phyloP scores from a whole-genome alignment of 2,797 vertebrate species.

The Cossypha dichroa region DNA sequence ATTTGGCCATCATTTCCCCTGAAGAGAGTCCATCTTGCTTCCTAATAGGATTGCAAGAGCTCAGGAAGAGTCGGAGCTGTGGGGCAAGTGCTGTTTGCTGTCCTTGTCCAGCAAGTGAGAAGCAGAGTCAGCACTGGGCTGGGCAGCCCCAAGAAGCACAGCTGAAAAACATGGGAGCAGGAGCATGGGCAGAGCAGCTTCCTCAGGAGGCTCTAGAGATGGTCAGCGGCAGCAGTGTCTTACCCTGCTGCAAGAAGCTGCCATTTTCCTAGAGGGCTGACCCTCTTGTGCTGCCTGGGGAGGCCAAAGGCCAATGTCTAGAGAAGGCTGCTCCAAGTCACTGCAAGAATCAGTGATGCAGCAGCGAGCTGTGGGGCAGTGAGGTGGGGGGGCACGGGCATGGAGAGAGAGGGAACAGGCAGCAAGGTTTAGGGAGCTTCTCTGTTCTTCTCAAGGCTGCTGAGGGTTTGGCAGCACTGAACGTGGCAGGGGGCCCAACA shows the following conservation, averaged over 20 bases:
- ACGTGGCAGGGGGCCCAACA: not conserved
- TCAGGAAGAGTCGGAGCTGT: not conserved
- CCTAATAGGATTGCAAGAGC: not conserved
- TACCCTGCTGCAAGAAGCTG: not conserved
- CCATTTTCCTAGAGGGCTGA: fast-evolving
- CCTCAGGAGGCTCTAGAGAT: not conserved
- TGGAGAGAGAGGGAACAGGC: fast-evolving
- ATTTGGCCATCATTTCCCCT: not conserved
- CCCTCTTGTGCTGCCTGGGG: fast-evolving
- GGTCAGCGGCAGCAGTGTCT: not conserved
- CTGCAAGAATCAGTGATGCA: not conserved
- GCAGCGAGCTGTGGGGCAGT: fast-evolving
- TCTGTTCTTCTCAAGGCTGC: fast-evolving
- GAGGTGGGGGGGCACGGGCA: not conserved
- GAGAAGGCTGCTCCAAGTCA: not conserved
- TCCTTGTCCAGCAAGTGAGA: not conserved
- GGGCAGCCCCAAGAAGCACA: not conserved
- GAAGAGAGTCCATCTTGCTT: not conserved
- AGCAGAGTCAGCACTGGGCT: not conserved
- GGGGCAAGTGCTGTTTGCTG: not conserved
- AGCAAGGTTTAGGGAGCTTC: not conserved
- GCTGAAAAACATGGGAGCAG: not conserved
- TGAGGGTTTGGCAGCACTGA: fast-evolving
- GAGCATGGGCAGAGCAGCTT: not conserved
- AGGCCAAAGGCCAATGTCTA: not conserved